Evolutionary conservation across 2,113 vertebrate genomes (phyloP).

Genomic region (Elephantulus edwardii): DNA sequence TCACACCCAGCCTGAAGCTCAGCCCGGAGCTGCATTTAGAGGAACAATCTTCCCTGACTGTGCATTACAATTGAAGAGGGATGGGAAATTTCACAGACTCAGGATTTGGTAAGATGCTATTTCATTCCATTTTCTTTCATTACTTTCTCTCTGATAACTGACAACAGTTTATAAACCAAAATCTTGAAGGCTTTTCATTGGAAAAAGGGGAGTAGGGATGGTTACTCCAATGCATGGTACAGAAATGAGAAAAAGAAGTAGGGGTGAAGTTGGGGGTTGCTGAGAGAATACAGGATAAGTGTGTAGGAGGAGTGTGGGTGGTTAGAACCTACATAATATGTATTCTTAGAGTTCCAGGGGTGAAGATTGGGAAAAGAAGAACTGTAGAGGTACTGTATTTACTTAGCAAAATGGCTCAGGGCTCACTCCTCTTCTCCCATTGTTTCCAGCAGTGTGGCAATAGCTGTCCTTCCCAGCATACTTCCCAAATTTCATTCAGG

Average conservation of each 20-base stretch:
- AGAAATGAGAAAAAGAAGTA: not conserved
- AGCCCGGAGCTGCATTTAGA: not conserved
- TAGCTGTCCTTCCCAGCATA: not conserved
- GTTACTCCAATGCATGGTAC: not conserved
- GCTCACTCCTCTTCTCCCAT: not conserved
- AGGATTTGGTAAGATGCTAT: not conserved
- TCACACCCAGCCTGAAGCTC: not conserved
- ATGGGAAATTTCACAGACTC: not conserved
- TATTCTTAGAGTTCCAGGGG: not conserved
- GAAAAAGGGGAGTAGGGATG: not conserved
- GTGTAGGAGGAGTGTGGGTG: no score
- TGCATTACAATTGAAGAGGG: not conserved
- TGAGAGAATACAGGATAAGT: rapidly evolving
- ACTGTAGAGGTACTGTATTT: not conserved
- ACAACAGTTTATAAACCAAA: not conserved
- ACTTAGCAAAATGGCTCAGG: not conserved
- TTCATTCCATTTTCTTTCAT: not conserved
- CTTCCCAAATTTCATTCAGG: not conserved
- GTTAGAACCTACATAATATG: not conserved
- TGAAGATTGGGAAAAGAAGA: not conserved
- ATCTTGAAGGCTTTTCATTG: not conserved
- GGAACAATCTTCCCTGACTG: not conserved
- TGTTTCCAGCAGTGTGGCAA: not conserved
- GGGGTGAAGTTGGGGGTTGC: not conserved
- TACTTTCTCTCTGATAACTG: not conserved